Evolutionary conservation across 1,140 invertebrate species (phyloP).

Genomic region (Manduca sexta): DNA sequence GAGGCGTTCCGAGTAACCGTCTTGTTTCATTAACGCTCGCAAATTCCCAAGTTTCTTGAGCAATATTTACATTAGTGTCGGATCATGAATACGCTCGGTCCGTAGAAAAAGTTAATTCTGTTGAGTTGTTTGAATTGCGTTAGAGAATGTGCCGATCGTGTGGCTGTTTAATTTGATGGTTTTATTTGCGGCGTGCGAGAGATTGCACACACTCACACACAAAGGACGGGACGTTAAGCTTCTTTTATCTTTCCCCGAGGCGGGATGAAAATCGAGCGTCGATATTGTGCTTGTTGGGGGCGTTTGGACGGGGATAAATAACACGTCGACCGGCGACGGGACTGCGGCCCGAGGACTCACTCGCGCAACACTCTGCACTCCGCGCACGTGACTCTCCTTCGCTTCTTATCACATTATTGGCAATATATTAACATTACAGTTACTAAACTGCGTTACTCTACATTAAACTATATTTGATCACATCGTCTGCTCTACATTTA

Average conservation of each 20-base stretch:
- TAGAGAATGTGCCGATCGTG: slow-evolving; percentile 13
- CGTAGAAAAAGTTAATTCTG: slow-evolving; percentile 40
- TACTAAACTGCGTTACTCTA: too few relatives aligned
- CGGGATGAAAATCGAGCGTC: slow-evolving; percentile 49
- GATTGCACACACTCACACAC: slow-evolving; percentile 6
- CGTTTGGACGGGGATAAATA: slow-evolving; percentile 47
- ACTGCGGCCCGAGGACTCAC: slow-evolving; percentile 2
- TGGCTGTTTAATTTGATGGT: slow-evolving; percentile 39
- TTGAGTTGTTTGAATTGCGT: slow-evolving; percentile 4
- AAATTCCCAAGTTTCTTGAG: slow-evolving; percentile 29
- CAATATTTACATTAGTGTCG: slow-evolving; percentile 47
- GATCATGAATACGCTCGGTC: slow-evolving; percentile 58
- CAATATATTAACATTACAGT: too few relatives aligned
- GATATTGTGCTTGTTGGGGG: slow-evolving; percentile 53
- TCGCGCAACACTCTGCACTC: slow-evolving; percentile 5
- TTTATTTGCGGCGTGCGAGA: slow-evolving; percentile 23
- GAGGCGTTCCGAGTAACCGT: slow-evolving; percentile 48
- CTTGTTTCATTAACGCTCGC: slow-evolving; percentile 62
- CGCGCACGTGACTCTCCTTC: not conserved
- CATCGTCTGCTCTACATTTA: too few relatives aligned
- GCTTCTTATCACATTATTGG: too few relatives aligned
- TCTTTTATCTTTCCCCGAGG: slow-evolving; percentile 43
- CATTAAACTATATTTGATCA: too few relatives aligned
- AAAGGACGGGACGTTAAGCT: slow-evolving; percentile 24
- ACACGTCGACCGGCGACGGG: slow-evolving; percentile 34